These are phyloP conservation scores for Leuciscus waleckii DNA, from an alignment of 2,797 vertebrate species.

Conservation along the genomic window DNA sequence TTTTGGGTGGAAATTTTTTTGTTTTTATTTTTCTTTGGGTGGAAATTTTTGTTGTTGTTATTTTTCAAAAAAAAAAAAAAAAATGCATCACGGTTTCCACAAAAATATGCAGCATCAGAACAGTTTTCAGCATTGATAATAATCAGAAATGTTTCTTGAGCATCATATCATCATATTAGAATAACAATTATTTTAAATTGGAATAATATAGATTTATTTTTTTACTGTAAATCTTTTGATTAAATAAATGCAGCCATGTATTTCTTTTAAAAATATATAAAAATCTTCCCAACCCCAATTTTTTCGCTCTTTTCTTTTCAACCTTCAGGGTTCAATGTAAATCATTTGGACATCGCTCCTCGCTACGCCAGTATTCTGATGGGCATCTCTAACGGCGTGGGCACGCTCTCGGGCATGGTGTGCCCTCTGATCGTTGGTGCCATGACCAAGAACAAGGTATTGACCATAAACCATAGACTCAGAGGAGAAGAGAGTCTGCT, in stretches of 20 bases:
- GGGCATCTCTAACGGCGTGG: slow-evolving; percentile 93
- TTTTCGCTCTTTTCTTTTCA: background rate
- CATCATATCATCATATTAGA: background rate
- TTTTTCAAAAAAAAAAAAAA: too few species aligned
- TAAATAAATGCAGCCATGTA: background rate
- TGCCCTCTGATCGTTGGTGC: slow-evolving; percentile 92
- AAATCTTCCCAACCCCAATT: background rate
- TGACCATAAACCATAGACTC: slow-evolving; percentile 32
- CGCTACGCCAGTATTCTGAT: slow-evolving; percentile 93
- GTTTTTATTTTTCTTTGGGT: too few species aligned
- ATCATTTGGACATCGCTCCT: slow-evolving; percentile 92
- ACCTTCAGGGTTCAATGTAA: slow-evolving; percentile 89
- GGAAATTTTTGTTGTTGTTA: too few species aligned
- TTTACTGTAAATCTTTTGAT: background rate
- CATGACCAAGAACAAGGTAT: slow-evolving; percentile 93
- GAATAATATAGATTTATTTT: background rate
- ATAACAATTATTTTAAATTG: background rate
- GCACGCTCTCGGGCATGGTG: slow-evolving; percentile 93
- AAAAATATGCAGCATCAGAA: background rate
- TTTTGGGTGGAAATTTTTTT: too few species aligned
- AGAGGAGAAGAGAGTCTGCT: background rate
- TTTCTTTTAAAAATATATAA: background rate
- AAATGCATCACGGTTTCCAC: background rate
- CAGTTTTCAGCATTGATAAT: background rate
- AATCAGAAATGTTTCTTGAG: background rate